Percentiles rank a stretch among this genome's conserved stretches.
phyloP scores from a whole-genome alignment of 2,888 invertebrate species.

The Drosophila crucigera region DNA sequence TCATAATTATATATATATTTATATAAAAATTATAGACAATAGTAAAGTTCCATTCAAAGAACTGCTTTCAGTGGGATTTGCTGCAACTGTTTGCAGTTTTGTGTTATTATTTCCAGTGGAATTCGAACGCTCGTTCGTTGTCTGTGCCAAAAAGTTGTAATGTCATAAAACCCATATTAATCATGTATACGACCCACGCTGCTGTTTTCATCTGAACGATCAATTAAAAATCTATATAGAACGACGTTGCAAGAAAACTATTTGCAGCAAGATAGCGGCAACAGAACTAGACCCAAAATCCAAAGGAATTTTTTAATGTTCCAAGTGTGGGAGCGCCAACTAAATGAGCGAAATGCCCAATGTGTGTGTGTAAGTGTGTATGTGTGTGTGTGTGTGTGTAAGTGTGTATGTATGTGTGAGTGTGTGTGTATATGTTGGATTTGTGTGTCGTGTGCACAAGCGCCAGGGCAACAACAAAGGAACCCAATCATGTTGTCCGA shows the following conservation, averaged over 20 bases:
- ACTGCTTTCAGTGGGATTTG: constrained; percentile 21
- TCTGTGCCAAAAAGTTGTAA: constrained; percentile 66
- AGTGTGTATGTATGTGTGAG: constrained; percentile 5
- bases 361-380: constrained; percentile 11
- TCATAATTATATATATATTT: neutral
- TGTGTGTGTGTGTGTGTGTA: constrained; percentile 9
- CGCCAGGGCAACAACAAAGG: constrained; percentile 60
- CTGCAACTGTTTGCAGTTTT: constrained; percentile 47
- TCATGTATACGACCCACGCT: constrained; percentile 48
- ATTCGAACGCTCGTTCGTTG: constrained; percentile 36
- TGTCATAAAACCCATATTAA: constrained; percentile 57
- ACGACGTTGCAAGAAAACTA: constrained; percentile 41
- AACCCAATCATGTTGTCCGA: constrained; percentile 41
- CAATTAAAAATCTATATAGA: constrained; percentile 57
- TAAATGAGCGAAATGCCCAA: constrained; percentile 28
- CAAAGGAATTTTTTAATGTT: constrained; percentile 45
- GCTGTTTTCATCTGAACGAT: constrained; percentile 16
- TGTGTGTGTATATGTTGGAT: constrained; percentile 43
- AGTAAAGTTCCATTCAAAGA: neutral
- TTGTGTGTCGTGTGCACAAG: constrained; percentile 84
- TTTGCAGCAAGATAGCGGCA: constrained; percentile 35
- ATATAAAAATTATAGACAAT: neutral
- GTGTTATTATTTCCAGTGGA: constrained; percentile 41
- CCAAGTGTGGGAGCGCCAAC: constrained; percentile 41
- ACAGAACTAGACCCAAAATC: constrained; percentile 20